Base-by-base conservation (phyloP, 92 coral and sea anemone genomes). In the Metridium senile region DNA sequence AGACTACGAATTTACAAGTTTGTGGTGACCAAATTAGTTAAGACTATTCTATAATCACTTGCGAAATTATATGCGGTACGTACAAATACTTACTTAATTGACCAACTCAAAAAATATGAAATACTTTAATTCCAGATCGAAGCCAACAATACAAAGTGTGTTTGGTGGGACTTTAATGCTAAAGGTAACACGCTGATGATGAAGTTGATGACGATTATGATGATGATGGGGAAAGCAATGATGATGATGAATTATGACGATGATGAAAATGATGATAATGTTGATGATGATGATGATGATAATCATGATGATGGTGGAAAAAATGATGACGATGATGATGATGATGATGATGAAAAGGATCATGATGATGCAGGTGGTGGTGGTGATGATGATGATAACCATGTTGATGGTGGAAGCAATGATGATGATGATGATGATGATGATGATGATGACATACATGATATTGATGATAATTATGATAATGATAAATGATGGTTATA, bases 161-260 rank as follows among this genome's bases (percentile, higher is more conserved):
- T 93, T 11, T 95, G 89, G 84, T 95, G 99, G 99, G 97, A 95
- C 70, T 95, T 95, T 74, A 26, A 80, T 56, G 84, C 88, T 16
- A 79, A 79, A 35, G 85, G 82, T 83, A 79, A 32, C 49, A 13
- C 49, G 49, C 13, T 39, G 49, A 13, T 39, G 6, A 13, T 39
- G 61, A 13, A 28, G n/a, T n/a, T 52, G 43, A 39, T 29, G 62
- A 70, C 52, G 45, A 39, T 39, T 4, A 4, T 46, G 52, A 68
- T 21, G 28, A 0, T 59, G 27, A 59, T 26, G 65, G 11, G 28
- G 61, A 16, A 2, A 2, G 3, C 61, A 23, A 29, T 53, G 20
- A 19, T 18, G 46, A 21, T 39, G 49, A 47, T 61, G 19, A n/a
- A 4, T 62, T n/a, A 68, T 21, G 28, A 0, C 22, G 27, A 59